phyloP scores from a whole-genome alignment of 2,113 vertebrate genomes.

The Atlantisia rogersi region DNA sequence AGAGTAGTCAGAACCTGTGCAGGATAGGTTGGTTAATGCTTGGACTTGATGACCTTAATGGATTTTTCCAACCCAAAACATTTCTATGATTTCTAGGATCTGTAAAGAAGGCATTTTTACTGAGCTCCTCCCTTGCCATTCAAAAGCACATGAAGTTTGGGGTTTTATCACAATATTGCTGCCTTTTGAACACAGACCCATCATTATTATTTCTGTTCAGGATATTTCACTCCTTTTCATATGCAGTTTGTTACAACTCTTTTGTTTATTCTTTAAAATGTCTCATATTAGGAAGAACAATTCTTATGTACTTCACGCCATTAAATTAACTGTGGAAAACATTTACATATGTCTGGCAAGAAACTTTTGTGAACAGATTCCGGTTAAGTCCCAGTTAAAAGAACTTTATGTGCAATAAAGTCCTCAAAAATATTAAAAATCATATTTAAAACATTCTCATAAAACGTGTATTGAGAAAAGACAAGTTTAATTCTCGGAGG shows the following conservation, averaged over 20 bases:
- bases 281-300: slow-evolving; percentile 19
- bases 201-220: not conserved
- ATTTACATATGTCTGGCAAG: slow-evolving; percentile 79
- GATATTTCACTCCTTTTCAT: not conserved
- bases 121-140: not conserved
- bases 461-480: slow-evolving; percentile 81
- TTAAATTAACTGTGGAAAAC: slow-evolving; percentile 78
- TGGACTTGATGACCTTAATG: too few species aligned
- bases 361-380: slow-evolving; percentile 80
- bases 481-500: slow-evolving; percentile 81
- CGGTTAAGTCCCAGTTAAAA: slow-evolving; percentile 81
- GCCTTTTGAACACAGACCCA: not conserved
- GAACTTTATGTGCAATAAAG: slow-evolving; percentile 80
- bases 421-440: slow-evolving; percentile 92
- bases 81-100: not conserved
- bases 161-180: not conserved
- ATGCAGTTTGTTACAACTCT: not conserved
- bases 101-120: not conserved
- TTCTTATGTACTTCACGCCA: slow-evolving; percentile 66
- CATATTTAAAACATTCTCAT: slow-evolving; percentile 84
- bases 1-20: not conserved
- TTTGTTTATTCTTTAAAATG: not conserved
- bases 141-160: not conserved
- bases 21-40: not conserved
- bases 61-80: too few species aligned